Conservation (phyloP, 2,113 vertebrate genomes). For the Limanda limanda region DNA sequence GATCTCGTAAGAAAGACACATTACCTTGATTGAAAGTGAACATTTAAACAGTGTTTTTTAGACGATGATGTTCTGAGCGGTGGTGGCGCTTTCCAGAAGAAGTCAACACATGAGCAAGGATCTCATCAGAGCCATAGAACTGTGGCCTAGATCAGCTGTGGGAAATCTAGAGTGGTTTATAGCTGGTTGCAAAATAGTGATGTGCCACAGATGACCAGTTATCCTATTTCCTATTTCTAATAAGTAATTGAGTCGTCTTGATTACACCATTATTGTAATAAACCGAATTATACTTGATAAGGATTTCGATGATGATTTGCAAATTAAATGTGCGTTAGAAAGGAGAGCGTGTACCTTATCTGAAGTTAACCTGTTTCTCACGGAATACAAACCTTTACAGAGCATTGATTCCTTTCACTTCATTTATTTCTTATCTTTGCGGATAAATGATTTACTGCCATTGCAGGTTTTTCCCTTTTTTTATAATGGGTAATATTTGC, state of each 20-base stretch:
- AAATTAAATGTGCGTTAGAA: neutral
- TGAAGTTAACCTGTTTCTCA: neutral
- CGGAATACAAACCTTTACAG: neutral
- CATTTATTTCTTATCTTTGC: neutral
- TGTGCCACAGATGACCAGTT: neutral
- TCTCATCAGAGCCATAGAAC: neutral
- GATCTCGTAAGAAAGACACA: neutral
- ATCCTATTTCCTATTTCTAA: neutral
- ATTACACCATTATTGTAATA: neutral
- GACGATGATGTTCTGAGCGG: no score
- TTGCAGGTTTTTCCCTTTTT: neutral
- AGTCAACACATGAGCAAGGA: neutral
- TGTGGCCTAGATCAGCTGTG: neutral
- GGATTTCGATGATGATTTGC: neutral
- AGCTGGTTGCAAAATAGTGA: neutral
- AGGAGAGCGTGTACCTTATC: neutral
- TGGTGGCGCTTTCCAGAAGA: neutral
- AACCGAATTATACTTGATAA: neutral
- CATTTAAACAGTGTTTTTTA: no score
- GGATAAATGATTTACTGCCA: neutral
- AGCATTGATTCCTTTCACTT: no score
- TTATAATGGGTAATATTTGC: neutral
- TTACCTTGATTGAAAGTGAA: slow-evolving; percentile 2
- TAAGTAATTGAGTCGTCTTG: neutral
- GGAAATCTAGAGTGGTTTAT: neutral